A percentile compares a stretch with the other conserved stretches of the same genome.
phyloP scores from a whole-genome alignment of 2,113 vertebrate genomes.

The Sylvietta virens region DNA sequence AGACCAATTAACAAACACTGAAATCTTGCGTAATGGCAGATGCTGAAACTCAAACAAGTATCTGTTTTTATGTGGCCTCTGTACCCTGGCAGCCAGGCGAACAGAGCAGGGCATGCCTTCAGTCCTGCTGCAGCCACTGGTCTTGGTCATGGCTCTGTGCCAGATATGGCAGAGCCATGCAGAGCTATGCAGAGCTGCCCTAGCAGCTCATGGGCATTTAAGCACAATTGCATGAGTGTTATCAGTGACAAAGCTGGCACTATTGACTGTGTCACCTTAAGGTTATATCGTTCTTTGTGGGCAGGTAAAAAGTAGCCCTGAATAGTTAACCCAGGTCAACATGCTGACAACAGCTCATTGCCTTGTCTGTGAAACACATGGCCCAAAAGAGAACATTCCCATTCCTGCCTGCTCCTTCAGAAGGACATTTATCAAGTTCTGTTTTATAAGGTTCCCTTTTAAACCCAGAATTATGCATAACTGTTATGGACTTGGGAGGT shows the following conservation, averaged over 20 bases:
- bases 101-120: background rate
- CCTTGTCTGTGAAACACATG: background rate
- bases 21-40: background rate
- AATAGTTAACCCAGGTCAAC: background rate
- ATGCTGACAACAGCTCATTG: background rate
- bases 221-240: background rate
- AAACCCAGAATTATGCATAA: background rate
- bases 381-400: background rate
- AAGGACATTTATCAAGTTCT: background rate
- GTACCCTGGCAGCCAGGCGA: background rate
- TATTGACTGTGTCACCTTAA: background rate
- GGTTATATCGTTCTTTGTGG: background rate
- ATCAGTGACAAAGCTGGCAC: background rate
- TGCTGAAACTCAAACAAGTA: background rate
- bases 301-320: background rate
- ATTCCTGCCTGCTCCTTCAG: background rate
- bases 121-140: background rate
- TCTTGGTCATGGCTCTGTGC: fast-evolving
- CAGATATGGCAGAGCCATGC: background rate
- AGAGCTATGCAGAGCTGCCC: background rate
- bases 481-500: background rate
- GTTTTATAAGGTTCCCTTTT: background rate
- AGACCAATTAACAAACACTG: background rate
- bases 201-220: background rate
- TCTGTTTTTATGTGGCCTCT: background rate